These are phyloP conservation scores for Holotrichia oblita DNA, from an alignment of 1,140 invertebrate species.

Conservation along the genomic window DNA sequence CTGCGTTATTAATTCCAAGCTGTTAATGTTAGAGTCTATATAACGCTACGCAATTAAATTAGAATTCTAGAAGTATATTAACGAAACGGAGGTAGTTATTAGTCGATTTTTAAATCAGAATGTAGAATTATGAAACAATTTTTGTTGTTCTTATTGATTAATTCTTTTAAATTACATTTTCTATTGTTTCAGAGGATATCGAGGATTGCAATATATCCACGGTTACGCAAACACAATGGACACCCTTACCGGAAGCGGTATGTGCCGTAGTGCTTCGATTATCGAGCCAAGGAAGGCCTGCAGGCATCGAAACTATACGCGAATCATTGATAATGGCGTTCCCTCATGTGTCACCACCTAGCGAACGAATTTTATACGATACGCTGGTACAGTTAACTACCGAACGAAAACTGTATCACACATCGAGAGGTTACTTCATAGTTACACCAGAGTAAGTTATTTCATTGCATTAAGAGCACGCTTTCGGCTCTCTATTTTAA, in stretches of 20 bases:
- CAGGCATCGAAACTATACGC: constrained; percentile 81
- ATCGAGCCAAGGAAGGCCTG: constrained; percentile 82
- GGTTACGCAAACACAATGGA: constrained; percentile 92
- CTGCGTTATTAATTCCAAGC: neutral
- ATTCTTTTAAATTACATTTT: neutral
- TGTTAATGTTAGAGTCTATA: neutral
- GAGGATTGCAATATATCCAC: constrained; percentile 88
- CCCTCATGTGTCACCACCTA: constrained; percentile 85
- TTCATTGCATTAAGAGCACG: no score
- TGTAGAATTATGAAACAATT: neutral
- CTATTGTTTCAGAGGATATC: constrained; percentile 84
- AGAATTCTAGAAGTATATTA: neutral
- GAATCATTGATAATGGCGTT: constrained; percentile 77
- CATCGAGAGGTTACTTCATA: constrained; percentile 85
- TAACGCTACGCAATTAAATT: neutral
- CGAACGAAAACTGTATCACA: constrained; percentile 89
- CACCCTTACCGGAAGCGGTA: constrained; percentile 91
- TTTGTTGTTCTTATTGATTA: neutral
- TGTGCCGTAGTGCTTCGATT: constrained; percentile 92
- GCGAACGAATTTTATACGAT: constrained; percentile 85
- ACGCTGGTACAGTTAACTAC: constrained; percentile 87
- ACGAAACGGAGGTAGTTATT: neutral
- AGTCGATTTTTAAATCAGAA: neutral
- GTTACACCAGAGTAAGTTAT: constrained; percentile 81
- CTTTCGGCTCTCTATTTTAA: no score